Evolutionary conservation across 2,888 invertebrate genomes (phyloP).

Genomic region (Acholoe squamosa): DNA sequence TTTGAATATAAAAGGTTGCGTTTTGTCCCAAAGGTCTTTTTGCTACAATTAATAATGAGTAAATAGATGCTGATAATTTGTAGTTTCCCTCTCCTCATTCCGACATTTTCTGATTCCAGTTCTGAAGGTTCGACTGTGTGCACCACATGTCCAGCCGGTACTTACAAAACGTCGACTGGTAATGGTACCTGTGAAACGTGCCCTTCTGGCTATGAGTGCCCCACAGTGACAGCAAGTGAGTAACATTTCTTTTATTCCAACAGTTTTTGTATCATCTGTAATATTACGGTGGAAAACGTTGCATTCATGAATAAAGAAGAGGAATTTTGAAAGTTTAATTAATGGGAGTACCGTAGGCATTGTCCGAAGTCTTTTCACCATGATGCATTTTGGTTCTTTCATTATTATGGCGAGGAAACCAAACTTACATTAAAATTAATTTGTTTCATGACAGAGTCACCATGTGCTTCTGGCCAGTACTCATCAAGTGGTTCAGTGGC

Average conservation of each 20-base stretch:
- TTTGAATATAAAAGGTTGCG: too few species aligned
- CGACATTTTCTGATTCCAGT: constrained; percentile 54
- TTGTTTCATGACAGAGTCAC: constrained; percentile 70
- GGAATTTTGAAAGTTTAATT: too few species aligned
- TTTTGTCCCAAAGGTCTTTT: too few species aligned
- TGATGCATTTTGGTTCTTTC: not conserved
- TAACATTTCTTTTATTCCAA: not conserved
- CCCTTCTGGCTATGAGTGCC: constrained; percentile 66
- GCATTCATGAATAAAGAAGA: too few species aligned
- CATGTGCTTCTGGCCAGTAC: constrained; percentile 76
- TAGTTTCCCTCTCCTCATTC: too few species aligned
- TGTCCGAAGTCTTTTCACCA: too few species aligned
- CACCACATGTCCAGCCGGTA: constrained; percentile 64
- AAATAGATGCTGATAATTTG: too few species aligned
- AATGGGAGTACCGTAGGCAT: too few species aligned
- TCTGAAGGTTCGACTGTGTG: constrained; percentile 25
- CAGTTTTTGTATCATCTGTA: not conserved
- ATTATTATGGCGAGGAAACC: not conserved
- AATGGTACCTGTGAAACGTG: constrained; percentile 68
- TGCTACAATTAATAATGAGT: too few species aligned
- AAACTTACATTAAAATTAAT: not conserved
- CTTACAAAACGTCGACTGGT: constrained; percentile 59
- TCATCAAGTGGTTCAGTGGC: constrained; percentile 74
- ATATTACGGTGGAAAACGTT: too few species aligned
- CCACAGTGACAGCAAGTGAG: constrained; percentile 63